Evolutionary conservation across 2,797 vertebrate species (phyloP), one percentile per base, ranked within the genome.

Genomic region (Centroberyx gerrardi): DNA sequence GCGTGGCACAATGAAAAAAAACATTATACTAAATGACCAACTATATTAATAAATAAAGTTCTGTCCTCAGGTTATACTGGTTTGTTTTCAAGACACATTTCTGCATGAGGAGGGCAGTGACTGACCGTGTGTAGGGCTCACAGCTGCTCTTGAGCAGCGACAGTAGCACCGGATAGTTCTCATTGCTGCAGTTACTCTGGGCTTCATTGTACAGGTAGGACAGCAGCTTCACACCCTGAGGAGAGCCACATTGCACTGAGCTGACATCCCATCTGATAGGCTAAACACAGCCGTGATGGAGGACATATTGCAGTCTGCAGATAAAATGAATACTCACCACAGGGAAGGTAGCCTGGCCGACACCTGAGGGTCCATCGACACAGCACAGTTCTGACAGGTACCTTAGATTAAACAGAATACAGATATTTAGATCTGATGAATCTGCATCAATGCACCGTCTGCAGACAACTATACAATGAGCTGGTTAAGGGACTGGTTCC

Each of bases 161-260:
- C 72, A 99, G 94, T 81, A 99, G 94, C 79, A 99, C 96, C 0
- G 97, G 97, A 65, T 99, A 99, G 93, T 99, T 97, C 78, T 99
- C 98, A 10, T 98, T 99, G 92, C 98, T 98, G 92, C 97, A 98
- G 91, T 98, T 99, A 83, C 96, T 97, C 92, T 98, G 96, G 2
- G 97, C 97, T 82, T 99, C 98, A 81, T 98, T 96, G 91, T 99
- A 99, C 44, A 99, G 94, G 93, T 97, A 98, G 2, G 98, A 99
- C 76, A 99, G 95, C 88, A 99, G 94, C 92, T 97, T 98, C 80
- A 99, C 97, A 31, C 98, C 98, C 98, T 99, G 87, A 80, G 81
- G 86, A 83, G 79, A 88, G 22, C 36, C 73, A 86, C 76, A 88
- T 33, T 61, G 63, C 80, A 85, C 64, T 51, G 65, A 82, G 82